These are phyloP conservation scores for Vandiemenella viatica DNA, from an alignment of 2,888 invertebrate genomes.

Conservation along the genomic window DNA sequence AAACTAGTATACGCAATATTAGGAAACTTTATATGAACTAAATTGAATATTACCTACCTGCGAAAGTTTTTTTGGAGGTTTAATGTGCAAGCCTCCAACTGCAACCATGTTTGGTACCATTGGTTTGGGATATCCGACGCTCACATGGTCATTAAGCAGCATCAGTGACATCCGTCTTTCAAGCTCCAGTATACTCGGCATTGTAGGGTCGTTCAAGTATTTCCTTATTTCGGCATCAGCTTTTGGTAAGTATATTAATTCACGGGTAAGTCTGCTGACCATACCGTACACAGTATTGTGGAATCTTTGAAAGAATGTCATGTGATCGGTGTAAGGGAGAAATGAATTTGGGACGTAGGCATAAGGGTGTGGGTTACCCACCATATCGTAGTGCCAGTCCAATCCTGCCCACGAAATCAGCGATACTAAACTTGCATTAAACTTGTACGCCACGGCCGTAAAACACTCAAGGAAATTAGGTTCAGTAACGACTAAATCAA, in stretches of 20 bases:
- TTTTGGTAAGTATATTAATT: constrained; percentile 1
- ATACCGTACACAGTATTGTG: constrained; percentile 8
- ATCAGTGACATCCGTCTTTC: constrained; percentile 30
- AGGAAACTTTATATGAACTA: too few species aligned
- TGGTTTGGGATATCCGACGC: constrained; percentile 24
- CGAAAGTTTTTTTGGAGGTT: constrained; percentile 27
- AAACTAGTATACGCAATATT: too few species aligned
- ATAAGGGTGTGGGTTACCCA: constrained; percentile 11
- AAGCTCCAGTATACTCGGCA: constrained; percentile 26
- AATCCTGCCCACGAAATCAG: not conserved
- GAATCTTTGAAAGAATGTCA: constrained; percentile 14
- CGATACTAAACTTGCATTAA: not conserved
- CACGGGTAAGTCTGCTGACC: not conserved
- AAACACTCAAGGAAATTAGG: too few species aligned
- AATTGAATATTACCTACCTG: too few species aligned
- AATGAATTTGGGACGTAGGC: constrained; percentile 9
- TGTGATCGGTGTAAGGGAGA: constrained; percentile 6
- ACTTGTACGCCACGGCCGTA: not conserved
- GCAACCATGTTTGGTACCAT: constrained; percentile 28
- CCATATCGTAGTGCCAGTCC: constrained; percentile 1
- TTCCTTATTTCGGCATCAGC: constrained; percentile 8
- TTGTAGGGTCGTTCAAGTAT: constrained; percentile 16
- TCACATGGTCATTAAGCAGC: constrained; percentile 28
- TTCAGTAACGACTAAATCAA: too few species aligned
- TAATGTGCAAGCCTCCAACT: constrained; percentile 30